phyloP scores from a whole-genome alignment of 2,888 invertebrate genomes.

The Antheraea assamensis region DNA sequence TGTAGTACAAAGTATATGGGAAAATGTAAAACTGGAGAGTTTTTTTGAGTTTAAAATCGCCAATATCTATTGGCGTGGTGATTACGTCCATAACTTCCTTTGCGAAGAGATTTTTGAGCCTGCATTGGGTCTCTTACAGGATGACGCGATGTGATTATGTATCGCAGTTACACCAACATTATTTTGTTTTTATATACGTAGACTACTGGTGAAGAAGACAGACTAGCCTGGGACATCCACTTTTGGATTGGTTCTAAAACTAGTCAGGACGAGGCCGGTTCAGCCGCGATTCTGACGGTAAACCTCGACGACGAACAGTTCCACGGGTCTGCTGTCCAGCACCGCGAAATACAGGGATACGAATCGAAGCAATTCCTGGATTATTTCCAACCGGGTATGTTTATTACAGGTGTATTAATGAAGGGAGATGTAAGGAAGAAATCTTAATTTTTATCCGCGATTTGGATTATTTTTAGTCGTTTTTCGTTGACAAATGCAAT shows the following conservation, averaged over 20 bases:
- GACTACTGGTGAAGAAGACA: constrained; percentile 53
- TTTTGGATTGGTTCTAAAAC: constrained; percentile 94
- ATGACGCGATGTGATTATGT: too few relatives aligned
- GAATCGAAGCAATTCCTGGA: constrained; percentile 91
- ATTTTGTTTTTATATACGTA: constrained; percentile 30
- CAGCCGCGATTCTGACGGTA: constrained; percentile 89
- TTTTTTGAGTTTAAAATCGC: too few relatives aligned
- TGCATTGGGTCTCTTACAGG: too few relatives aligned
- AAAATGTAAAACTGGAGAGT: too few relatives aligned
- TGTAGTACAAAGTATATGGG: too few relatives aligned
- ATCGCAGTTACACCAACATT: too few relatives aligned
- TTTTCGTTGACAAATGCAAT: too few relatives aligned
- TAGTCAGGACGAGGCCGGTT: constrained; percentile 88
- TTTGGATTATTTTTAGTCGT: too few relatives aligned
- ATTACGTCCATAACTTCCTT: too few relatives aligned
- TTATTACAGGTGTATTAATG: not conserved
- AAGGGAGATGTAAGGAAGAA: not conserved
- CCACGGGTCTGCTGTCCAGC: constrained; percentile 92
- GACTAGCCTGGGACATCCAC: constrained; percentile 89
- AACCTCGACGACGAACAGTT: constrained; percentile 90
- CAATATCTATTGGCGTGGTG: too few relatives aligned
- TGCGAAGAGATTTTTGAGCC: too few relatives aligned
- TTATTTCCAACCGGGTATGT: constrained; percentile 86
- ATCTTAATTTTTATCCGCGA: not conserved
- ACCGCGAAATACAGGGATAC: constrained; percentile 92